Evolutionary conservation across 1,140 invertebrate genomes (phyloP).

Genomic region (Drosophila biarmipes): DNA sequence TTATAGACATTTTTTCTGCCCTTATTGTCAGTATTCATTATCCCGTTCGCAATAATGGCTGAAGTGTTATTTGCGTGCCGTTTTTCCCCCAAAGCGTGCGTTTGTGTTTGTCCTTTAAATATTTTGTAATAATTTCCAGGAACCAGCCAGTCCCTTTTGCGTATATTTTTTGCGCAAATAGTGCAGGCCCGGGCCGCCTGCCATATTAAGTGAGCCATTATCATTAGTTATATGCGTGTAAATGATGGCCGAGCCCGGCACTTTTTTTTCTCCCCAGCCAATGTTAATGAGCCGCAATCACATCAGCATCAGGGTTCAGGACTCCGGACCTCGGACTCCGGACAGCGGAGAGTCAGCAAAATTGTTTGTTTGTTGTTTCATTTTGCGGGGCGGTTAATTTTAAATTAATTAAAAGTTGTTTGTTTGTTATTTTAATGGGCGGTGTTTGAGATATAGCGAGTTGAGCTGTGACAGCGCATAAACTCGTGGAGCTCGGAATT

Average conservation of each 20-base stretch:
- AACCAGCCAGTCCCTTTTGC: constrained; percentile 24
- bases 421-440: constrained; percentile 38
- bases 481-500: not conserved
- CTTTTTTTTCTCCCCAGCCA: constrained; percentile 25
- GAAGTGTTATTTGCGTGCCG: constrained; percentile 39
- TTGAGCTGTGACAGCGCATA: constrained; percentile 4
- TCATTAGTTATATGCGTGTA: constrained; percentile 63
- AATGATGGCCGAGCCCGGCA: constrained; percentile 28
- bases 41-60: constrained; percentile 40
- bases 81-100: constrained; percentile 9
- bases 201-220: constrained; percentile 71
- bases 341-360: constrained; percentile 22
- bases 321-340: constrained; percentile 9
- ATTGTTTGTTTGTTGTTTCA: constrained; percentile 48
- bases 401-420: constrained; percentile 64
- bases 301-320: constrained; percentile 42
- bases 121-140: constrained; percentile 41
- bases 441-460: not conserved
- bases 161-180: constrained; percentile 48
- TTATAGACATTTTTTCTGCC: constrained; percentile 46
- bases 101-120: constrained; percentile 25
- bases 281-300: constrained; percentile 66
- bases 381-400: constrained; percentile 55
- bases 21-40: constrained; percentile 66
- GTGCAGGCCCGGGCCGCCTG: constrained; percentile 23